Base-by-base conservation (phyloP, 2,797 vertebrate species). In the Bryconaethiops microstoma region DNA sequence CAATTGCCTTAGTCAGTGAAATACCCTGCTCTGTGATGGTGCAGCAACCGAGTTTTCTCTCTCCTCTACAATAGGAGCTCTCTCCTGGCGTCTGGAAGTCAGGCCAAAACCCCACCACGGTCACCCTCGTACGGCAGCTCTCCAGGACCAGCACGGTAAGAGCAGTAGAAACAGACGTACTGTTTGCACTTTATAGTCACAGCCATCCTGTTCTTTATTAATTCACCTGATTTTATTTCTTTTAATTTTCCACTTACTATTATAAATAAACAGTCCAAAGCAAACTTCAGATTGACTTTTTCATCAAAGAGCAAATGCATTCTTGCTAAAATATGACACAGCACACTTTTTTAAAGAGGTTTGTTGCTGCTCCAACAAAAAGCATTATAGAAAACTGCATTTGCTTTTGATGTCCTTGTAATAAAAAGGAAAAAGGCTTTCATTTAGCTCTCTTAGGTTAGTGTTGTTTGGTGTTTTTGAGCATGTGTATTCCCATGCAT, bases 111-210 rank as follows among this genome's bases (percentile, higher is more conserved):
- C 0, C 95, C 95, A 0, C 96, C 97, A 19, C 96, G 95, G 40
- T 98, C 97, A 0, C 96, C 96, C 0, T 93, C 96, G 0, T 96
- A 93, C 89, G 96, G 95, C 65, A 91, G 94, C 25, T 96, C 96
- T 55, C 95, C 96, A 0, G 95, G 95, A 88, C 94, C 95, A 0
- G 92, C 94, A 59, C 94, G 96, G 96, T 99, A 93, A 93, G 90
- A 1, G 5, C 42, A n/a, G 14, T 19, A 21, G 7, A 5, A 5
- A 17, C 40, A n/a, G 63, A 35, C 42, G 17, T 9, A 19, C 17
- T 9, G 12, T 29, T 29, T 17, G 14, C 29, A 1, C 7, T 29
- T 29, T 16, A 63, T 19, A 39, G 62, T 64, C 62, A 64, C 62
- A 2, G 17, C 63, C 63, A 40, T 65, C 8, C 35, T 64, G 12